phyloP scores from a whole-genome alignment of 2,888 invertebrate species.

The Pyrrhia umbra region DNA sequence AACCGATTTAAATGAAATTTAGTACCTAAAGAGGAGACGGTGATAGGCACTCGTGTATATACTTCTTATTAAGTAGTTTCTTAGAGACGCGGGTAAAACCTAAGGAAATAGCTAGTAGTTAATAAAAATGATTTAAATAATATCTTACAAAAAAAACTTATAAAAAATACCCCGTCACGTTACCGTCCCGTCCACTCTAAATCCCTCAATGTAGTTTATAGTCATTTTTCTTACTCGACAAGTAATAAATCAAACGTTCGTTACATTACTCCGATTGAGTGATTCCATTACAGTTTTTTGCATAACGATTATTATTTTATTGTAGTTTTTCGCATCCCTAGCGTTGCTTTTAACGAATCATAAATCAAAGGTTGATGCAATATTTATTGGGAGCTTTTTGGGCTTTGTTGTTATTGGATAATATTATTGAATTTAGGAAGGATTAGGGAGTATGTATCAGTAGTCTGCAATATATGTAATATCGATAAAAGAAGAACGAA shows the following conservation, averaged over 20 bases:
- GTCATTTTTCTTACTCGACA: constrained; percentile 87
- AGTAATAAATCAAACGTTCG: constrained; percentile 87
- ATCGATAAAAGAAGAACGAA: too few relatives aligned
- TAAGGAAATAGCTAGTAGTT: too few relatives aligned
- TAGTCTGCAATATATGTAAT: too few relatives aligned
- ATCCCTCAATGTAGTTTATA: constrained; percentile 77
- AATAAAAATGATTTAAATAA: background rate
- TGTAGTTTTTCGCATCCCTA: constrained; percentile 60
- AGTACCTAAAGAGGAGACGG: too few relatives aligned
- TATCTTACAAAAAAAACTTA: background rate
- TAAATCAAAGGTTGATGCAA: constrained; percentile 60
- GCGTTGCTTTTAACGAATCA: constrained; percentile 58
- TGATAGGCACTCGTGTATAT: too few relatives aligned
- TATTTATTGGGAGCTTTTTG: constrained; percentile 44
- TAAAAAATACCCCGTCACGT: constrained; percentile 26
- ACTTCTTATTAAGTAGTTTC: too few relatives aligned
- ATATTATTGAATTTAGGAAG: constrained; percentile 23
- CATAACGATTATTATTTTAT: constrained; percentile 81
- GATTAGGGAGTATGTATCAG: constrained; percentile 1
- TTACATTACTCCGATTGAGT: constrained; percentile 88
- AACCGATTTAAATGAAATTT: too few relatives aligned
- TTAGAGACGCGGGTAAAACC: too few relatives aligned
- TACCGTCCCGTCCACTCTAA: constrained; percentile 70
- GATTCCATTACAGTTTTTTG: constrained; percentile 88
- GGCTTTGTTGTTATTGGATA: background rate